Evolutionary conservation across 2,113 vertebrate species (phyloP).

Genomic region (Silurus glanis): DNA sequence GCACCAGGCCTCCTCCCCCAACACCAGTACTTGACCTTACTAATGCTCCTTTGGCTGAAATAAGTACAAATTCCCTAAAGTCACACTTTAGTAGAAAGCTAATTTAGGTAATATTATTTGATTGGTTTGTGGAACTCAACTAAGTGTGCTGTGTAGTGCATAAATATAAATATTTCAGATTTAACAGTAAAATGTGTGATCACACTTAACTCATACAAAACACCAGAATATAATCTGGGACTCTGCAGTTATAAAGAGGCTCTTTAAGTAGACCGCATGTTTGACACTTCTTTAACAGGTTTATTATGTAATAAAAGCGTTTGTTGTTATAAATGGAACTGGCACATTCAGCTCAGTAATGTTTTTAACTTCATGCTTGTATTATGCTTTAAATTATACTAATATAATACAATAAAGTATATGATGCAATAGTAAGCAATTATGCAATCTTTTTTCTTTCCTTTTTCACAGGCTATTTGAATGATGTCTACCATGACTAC

Average conservation of each 20-base stretch:
- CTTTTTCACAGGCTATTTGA: conserved; percentile 64
- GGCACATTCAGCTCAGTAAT: neutral
- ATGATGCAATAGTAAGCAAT: neutral
- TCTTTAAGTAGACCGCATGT: neutral
- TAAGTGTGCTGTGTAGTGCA: neutral
- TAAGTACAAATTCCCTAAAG: neutral
- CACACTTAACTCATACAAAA: neutral
- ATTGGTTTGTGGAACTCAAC: neutral
- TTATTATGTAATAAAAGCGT: neutral
- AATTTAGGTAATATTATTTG: neutral
- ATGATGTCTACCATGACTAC: conserved; percentile 82
- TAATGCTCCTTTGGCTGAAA: neutral
- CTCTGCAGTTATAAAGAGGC: neutral
- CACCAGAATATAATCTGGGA: neutral
- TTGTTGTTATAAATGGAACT: neutral
- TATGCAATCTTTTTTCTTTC: neutral
- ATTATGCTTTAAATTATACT: neutral
- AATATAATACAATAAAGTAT: neutral
- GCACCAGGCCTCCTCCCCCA: neutral
- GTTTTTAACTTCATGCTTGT: neutral
- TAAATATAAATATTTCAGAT: neutral
- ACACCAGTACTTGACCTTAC: neutral
- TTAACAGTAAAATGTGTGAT: neutral
- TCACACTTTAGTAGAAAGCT: neutral
- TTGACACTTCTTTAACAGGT: neutral